Evolutionary conservation across 2,797 vertebrate genomes (phyloP).

Genomic region (Amniataba percoides): DNA sequence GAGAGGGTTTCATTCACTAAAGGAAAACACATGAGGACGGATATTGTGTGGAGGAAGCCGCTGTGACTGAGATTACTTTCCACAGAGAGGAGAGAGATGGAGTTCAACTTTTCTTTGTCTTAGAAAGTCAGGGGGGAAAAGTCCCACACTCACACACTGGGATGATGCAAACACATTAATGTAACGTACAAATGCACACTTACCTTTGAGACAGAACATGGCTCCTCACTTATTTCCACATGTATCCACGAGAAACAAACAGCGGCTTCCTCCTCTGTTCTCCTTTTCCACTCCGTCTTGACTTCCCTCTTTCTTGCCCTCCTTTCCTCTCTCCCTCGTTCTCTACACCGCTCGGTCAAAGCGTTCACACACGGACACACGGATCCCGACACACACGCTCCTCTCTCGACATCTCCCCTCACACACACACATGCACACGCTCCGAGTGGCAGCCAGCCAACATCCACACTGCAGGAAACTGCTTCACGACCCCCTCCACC

Average conservation of each 20-base stretch:
- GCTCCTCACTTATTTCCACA: constrained; percentile 62
- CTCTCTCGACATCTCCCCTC: constrained; percentile 62
- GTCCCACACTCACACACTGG: constrained; percentile 30
- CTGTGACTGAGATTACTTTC: constrained; percentile 59
- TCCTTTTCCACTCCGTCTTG: constrained; percentile 59
- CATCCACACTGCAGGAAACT: constrained; percentile 84
- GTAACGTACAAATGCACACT: constrained; percentile 52
- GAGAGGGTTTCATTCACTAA: constrained; percentile 33
- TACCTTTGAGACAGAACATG: constrained; percentile 97
- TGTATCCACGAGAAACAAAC: constrained; percentile 49
- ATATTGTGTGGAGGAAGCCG: constrained; percentile 51
- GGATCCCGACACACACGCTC: constrained; percentile 65
- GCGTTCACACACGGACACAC: constrained; percentile 56
- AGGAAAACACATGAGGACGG: constrained; percentile 62
- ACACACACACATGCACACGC: constrained; percentile 51
- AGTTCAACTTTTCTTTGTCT: constrained; percentile 80
- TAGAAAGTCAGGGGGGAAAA: constrained; percentile 51
- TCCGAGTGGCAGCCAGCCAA: constrained; percentile 81
- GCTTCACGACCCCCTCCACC: constrained; percentile 78
- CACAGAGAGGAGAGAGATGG: constrained; percentile 59
- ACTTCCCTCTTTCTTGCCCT: constrained; percentile 38
- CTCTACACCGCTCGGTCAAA: constrained; percentile 49
- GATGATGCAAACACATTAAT: constrained; percentile 30
- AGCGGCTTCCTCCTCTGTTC: constrained; percentile 63
- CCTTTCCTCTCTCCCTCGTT: constrained; percentile 31